Base-by-base conservation (phyloP, 1,140 invertebrate genomes). In the Magallana angulata region DNA sequence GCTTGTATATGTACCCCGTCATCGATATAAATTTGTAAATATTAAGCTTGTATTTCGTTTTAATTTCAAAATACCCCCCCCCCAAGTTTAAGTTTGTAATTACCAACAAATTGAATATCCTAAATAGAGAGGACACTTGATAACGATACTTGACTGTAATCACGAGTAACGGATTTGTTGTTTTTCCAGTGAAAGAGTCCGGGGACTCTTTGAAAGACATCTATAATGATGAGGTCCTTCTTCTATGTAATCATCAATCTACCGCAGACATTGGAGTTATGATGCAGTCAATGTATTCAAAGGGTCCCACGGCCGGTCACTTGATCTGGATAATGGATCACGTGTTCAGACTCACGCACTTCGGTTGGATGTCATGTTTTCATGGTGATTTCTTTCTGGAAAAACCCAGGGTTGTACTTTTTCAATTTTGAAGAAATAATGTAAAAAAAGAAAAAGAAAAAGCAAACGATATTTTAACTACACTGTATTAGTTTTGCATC, bases 341-440 rank as follows among this genome's bases (percentile, higher is more conserved):
- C 80, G 95, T 99, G 90, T 99, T 99, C 95, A 98, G 98, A 93
- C 98, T 97, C 95, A 99, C 98, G 57, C 98, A 99, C 95, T 99
- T 99, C 95, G 98, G 98, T 7, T 96, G 98, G 88, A 97, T 99
- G 90, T 98, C 98, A 90, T 95, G 97, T 86, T 95, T 98, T 68
- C 98, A 99, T 95, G 96, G 98, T 93, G 98, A 99, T 95, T 99
- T 99, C 95, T 99, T 99, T 94, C 98, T 99, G 92, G 96, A 97
- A 82, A 92, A 94, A 57, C 57, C 59, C 59, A 59, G 57, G 57
- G 58, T 57, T 12, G 30, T 88, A 86, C 14, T 87, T 24, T 85
- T 85, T 84, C 2, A 48, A 48, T 48, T 48, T 48, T 48, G 36
- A 48, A 48, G 36, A 48, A 48, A 48, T 48, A 48, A 48, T 5